Evolutionary conservation across 2,888 invertebrate species (phyloP).

Genomic region (Malacosoma neustria): DNA sequence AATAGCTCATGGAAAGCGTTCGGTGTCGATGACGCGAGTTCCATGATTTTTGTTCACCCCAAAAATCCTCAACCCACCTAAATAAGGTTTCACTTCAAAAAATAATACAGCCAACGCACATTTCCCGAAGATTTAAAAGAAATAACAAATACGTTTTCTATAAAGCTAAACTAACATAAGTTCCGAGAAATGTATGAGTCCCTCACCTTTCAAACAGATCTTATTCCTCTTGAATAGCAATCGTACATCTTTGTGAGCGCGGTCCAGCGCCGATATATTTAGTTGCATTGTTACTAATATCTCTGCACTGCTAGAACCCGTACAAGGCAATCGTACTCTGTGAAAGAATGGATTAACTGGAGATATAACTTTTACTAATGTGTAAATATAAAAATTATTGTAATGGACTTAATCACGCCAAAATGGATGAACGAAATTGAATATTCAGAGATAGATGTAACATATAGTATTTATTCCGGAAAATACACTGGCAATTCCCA

Average conservation of each 20-base stretch:
- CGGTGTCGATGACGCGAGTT: too few species aligned
- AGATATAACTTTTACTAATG: neutral
- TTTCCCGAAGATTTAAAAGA: too few species aligned
- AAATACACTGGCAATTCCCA: too few species aligned
- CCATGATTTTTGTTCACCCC: too few species aligned
- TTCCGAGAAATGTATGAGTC: neutral
- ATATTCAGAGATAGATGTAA: too few species aligned
- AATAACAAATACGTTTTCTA: neutral
- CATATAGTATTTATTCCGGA: too few species aligned
- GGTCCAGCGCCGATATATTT: conserved; percentile 83
- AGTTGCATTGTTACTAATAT: conserved; percentile 87
- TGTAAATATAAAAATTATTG: conserved; percentile 2
- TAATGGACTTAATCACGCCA: too few species aligned
- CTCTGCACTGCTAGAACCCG: conserved; percentile 86
- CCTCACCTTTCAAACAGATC: conserved; percentile 86
- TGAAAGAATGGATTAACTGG: conserved; percentile 1
- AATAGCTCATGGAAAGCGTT: too few species aligned
- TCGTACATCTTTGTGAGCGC: conserved; percentile 80
- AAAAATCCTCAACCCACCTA: too few species aligned
- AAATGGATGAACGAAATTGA: too few species aligned
- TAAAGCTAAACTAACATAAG: neutral
- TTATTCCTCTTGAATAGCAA: conserved; percentile 89
- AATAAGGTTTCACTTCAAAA: too few species aligned
- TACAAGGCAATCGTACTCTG: conserved; percentile 87
- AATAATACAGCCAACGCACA: too few species aligned